Evolutionary conservation across 2,888 invertebrate genomes (phyloP).

Genomic region (Drosophila prolongata): DNA sequence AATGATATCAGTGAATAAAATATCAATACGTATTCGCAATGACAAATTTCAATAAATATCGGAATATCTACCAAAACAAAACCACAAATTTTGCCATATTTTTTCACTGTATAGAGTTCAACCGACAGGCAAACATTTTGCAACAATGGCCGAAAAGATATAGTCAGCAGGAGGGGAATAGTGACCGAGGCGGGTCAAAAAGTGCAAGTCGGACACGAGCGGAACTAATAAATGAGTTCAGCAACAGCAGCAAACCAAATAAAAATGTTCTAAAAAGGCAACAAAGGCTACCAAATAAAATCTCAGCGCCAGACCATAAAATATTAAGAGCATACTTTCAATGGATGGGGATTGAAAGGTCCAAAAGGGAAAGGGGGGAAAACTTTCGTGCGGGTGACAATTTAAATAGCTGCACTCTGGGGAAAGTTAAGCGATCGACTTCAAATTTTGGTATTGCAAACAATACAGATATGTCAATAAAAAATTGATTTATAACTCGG

Average conservation of each 20-base stretch:
- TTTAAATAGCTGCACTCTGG: constrained; percentile 42
- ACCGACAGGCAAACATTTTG: constrained; percentile 71
- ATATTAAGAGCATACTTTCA: constrained; percentile 65
- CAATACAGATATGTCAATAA: too few relatives aligned
- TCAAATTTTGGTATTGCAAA: background rate
- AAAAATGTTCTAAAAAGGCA: constrained; percentile 32
- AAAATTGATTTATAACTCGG: too few relatives aligned
- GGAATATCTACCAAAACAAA: too few relatives aligned
- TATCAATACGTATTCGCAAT: too few relatives aligned
- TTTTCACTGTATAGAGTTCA: constrained; percentile 42
- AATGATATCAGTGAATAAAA: background rate
- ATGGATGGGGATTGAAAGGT: constrained; percentile 6
- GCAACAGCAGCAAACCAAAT: constrained; percentile 50
- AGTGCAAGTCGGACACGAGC: constrained; percentile 44
- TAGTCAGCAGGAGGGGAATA: constrained; percentile 9
- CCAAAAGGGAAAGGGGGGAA: background rate
- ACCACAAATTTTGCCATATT: background rate
- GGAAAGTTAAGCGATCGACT: background rate
- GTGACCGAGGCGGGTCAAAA: background rate
- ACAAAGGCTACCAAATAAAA: constrained; percentile 41
- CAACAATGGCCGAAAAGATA: constrained; percentile 60
- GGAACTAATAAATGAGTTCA: constrained; percentile 77
- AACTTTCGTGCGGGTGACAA: constrained; percentile 44
- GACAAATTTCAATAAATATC: too few relatives aligned
- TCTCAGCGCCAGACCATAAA: constrained; percentile 63